Percentiles rank a stretch among this genome's conserved stretches.
phyloP scores from a whole-genome alignment of 2,888 invertebrate species.

The Hypena proboscidalis region DNA sequence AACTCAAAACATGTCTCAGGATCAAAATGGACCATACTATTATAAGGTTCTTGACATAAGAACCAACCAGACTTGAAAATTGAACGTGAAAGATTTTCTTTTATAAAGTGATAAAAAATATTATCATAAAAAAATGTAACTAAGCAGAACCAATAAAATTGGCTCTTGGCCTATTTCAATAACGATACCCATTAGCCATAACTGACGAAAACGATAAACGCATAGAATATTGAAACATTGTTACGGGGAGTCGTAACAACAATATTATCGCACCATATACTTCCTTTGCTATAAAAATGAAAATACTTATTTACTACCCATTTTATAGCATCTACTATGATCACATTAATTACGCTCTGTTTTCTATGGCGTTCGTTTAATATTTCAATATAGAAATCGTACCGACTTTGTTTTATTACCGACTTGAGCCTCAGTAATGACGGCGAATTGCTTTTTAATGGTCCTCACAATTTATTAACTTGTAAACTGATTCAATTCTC shows the following conservation, averaged over 20 bases:
- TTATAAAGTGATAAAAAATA: slow-evolving; percentile 3
- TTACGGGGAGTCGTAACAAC: slow-evolving; percentile 53
- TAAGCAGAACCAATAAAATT: slow-evolving; percentile 21
- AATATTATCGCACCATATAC: slow-evolving; percentile 54
- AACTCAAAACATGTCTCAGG: too few relatives aligned
- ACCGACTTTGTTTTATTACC: slow-evolving; percentile 40
- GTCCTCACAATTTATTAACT: slow-evolving; percentile 23
- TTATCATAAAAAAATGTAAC: slow-evolving; percentile 13
- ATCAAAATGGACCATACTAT: too few relatives aligned
- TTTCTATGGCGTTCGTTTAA: slow-evolving; percentile 53
- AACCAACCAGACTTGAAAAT: too few relatives aligned
- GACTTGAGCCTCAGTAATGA: slow-evolving; percentile 10
- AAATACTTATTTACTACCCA: slow-evolving; percentile 65
- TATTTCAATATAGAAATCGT: slow-evolving; percentile 54
- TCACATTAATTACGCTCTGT: slow-evolving; percentile 63
- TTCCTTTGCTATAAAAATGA: slow-evolving; percentile 61
- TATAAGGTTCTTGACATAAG: too few relatives aligned
- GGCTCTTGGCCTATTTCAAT: slow-evolving; percentile 27
- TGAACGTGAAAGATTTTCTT: neutral
- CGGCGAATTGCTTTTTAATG: slow-evolving; percentile 14
- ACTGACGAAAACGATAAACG: slow-evolving; percentile 53
- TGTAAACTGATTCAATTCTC: slow-evolving; percentile 25
- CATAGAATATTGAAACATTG: slow-evolving; percentile 57
- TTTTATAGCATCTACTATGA: slow-evolving; percentile 61
- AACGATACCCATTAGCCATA: slow-evolving; percentile 24